phyloP scores from a whole-genome alignment of 2,888 invertebrate species.

The Poecilus cupreus region DNA sequence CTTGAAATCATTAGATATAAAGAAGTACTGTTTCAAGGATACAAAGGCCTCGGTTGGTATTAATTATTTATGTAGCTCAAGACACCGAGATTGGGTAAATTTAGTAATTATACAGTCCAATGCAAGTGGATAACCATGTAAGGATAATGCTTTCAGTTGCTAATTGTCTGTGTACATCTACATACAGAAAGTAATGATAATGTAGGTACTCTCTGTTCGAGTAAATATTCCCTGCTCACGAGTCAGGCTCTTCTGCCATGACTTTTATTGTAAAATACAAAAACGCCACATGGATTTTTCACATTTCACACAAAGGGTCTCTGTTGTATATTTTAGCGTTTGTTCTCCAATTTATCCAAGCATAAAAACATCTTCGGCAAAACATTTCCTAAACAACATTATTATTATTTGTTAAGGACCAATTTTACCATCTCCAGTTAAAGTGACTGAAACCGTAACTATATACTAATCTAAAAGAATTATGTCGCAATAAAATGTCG shows the following conservation, averaged over 20 bases:
- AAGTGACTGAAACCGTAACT: too few species aligned
- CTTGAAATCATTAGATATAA: too few species aligned
- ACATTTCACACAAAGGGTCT: neutral
- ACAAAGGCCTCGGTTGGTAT: neutral
- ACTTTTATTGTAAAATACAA: neutral
- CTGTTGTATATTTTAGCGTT: too few species aligned
- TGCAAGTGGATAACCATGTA: conserved; percentile 44
- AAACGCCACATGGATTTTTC: neutral
- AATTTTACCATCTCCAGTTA: too few species aligned
- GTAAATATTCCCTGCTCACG: neutral
- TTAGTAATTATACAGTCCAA: neutral
- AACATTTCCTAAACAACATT: too few species aligned
- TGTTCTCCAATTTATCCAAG: too few species aligned
- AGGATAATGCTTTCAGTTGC: conserved; percentile 32
- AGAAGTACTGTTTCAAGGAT: neutral
- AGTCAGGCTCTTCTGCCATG: too few species aligned
- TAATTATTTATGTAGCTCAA: neutral
- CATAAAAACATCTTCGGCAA: too few species aligned
- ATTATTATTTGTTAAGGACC: too few species aligned
- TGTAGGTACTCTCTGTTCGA: neutral
- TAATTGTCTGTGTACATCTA: conserved; percentile 38
- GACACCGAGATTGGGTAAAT: neutral
- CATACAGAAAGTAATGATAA: neutral
- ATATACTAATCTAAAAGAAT: too few species aligned
- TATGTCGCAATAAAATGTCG: too few species aligned